Evolutionary conservation across 92 coral and sea anemone genomes (phyloP).

Genomic region (Paramuricea clavata): DNA sequence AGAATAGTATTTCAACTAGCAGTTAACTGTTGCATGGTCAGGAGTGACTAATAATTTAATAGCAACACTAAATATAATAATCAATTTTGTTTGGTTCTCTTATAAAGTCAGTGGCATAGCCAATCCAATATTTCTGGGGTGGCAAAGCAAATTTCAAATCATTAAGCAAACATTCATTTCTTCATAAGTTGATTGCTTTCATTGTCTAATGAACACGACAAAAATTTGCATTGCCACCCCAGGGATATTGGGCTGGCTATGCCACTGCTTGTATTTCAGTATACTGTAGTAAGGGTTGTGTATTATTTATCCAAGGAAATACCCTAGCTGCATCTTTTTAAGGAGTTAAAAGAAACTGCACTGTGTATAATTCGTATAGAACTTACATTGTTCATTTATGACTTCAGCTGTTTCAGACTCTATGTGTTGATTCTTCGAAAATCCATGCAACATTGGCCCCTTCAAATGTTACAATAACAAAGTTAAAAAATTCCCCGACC

Average conservation of each 20-base stretch:
- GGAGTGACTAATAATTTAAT: neutral
- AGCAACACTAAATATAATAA: too few species aligned
- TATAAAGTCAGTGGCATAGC: slow-evolving; percentile 7
- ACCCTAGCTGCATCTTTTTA: too few species aligned
- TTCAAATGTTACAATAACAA: neutral
- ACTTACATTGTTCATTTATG: slow-evolving; percentile 6
- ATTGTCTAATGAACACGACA: neutral
- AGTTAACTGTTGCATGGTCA: slow-evolving; percentile 8
- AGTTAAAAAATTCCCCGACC: neutral
- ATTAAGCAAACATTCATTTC: neutral
- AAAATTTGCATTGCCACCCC: slow-evolving; percentile 1
- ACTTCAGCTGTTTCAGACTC: slow-evolving; percentile 17
- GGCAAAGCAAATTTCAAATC: slow-evolving; percentile 1
- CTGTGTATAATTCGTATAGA: neutral
- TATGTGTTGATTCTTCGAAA: slow-evolving; percentile 5
- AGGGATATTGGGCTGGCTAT: slow-evolving; percentile 10
- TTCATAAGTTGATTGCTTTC: neutral
- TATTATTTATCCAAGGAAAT: too few species aligned
- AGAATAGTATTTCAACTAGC: neutral
- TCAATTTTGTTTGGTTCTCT: neutral
- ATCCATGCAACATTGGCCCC: slow-evolving; percentile 44
- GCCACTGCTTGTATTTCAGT: too few species aligned
- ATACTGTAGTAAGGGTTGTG: too few species aligned
- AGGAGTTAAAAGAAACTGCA: too few species aligned
- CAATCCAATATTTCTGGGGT: slow-evolving; percentile 10